Evolutionary conservation across 2,797 vertebrate species (phyloP), one percentile per base, ranked within the genome.

Genomic region (Phrynocephalus forsythii): DNA sequence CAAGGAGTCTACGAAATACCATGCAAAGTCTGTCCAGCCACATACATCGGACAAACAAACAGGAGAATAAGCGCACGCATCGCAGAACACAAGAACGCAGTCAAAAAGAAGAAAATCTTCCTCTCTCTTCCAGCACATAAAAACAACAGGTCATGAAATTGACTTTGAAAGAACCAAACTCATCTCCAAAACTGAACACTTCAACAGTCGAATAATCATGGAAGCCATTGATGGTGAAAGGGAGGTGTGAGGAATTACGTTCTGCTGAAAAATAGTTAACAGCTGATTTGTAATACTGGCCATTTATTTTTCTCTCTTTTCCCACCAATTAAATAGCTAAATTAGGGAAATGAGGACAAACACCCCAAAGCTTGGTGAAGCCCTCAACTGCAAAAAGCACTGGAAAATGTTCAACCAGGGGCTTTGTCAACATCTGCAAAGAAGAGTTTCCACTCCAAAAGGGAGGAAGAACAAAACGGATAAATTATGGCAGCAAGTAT

Each of bases 291-390:
- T 3, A 0, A 73, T 87, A 79, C 88, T 33, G 79, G 87, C 88
- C 93, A 91, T 38, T 60, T 79, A 6, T 63, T 28, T 52, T 10
- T 38, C 90, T 90, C 87, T 0, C 69, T 83, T 66, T 88, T 90
- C 82, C 90, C 91, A 28, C 67, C 15, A 63, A 63, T 20, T 63
- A 63, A 63, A 63, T 63, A 63, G 91, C 92, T 89, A 52, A 93
- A 94, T 93, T 90, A 90, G 88, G 90, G 90, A 82, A 87, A 93
- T 87, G 87, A 86, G 92, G 92, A 88, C 90, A 90, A 91, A 92
- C 92, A 92, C 84, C 77, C 66, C 92, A 90, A 84, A n/a, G 0
- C 69, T 76, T 69, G 87, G 91, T 84, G 91, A 94, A 95, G 93
- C 93, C 90, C 89, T 90, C 20, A 33, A 90, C 85, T 90, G 84